These are phyloP conservation scores for Phallusia fumigata DNA, from an alignment of 23 tunicate species.

Conservation along the genomic window DNA sequence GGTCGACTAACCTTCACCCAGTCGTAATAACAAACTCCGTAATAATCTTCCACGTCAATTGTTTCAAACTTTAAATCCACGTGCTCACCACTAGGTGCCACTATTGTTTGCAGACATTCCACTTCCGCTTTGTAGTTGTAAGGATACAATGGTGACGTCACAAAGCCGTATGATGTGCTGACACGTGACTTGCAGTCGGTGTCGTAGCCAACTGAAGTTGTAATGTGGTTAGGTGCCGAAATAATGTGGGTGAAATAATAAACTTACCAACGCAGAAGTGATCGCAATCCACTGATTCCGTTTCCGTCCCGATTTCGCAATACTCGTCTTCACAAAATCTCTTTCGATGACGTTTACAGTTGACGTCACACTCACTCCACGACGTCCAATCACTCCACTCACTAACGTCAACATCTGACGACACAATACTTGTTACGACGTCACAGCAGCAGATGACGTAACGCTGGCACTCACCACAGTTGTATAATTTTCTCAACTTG, in stretches of 20 bases:
- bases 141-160: slow-evolving; percentile 76
- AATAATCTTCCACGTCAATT: slow-evolving; percentile 78
- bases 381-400: slow-evolving; percentile 80
- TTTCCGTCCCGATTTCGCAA: slow-evolving; percentile 40
- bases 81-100: slow-evolving; percentile 38
- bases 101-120: slow-evolving; percentile 68
- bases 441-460: too few relatives aligned
- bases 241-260: too few relatives aligned
- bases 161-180: slow-evolving; percentile 22
- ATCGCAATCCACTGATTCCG: slow-evolving; percentile 39
- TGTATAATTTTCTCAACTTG: slow-evolving; percentile 57
- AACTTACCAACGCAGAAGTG: slow-evolving; percentile 29
- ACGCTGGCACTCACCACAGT: slow-evolving; percentile 34
- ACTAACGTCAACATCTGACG: slow-evolving; percentile 14
- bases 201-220: slow-evolving; percentile 48
- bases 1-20: slow-evolving; percentile 51
- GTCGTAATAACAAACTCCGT: slow-evolving; percentile 83
- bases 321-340: slow-evolving; percentile 66
- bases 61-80: slow-evolving; percentile 53
- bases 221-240: too few relatives aligned
- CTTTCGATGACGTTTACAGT: slow-evolving; percentile 41
- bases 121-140: slow-evolving; percentile 67
- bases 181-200: slow-evolving; percentile 45
- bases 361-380: slow-evolving; percentile 60
- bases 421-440: neutral